Base-by-base conservation (phyloP, 2,113 vertebrate genomes). In the Syngnathoides biaculeatus region DNA sequence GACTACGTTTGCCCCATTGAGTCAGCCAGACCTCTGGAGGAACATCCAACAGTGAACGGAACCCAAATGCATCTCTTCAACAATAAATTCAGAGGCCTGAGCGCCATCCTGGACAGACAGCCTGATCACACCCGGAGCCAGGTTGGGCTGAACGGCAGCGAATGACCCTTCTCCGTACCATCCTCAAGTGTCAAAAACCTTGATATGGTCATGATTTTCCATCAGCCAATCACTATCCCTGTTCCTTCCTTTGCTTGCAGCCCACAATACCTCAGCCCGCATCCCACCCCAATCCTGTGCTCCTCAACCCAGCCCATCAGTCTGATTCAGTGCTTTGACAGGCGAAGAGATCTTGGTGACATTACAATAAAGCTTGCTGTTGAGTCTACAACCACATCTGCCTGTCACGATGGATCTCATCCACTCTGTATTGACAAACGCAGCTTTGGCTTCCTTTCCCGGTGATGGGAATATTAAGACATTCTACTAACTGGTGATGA, bases 1-100 rank as follows among this genome's bases (percentile, higher is more conserved):
- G 96, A 98, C 82, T 98, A 98, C 62, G 89, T 99, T 66, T 99
- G 95, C 75, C 96, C 97, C 0, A 86, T 95, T 80, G 94, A 96
- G 78, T 82, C 63, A 67, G 68, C 75, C 9, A 68, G 71, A 39
- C 65, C 89, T 26, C 71, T 72, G 0, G 60, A 53, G 40, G 0
- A 65, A 53, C 72, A 62, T 40, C 27, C 82, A 2, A 61, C 57
- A 0, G 62, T 12, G 1, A 91, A 94, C 4, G 94, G 94, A 1
- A 75, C 91, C 52, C 93, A 91, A 72, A 65, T 71, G 24, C 92
- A 90, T 64, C 89, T 88, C 73, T 93, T 87, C 5, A 4, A 92
- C 7, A 56, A 57, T 26, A 90, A 92, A 72, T 88, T 87, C 88
- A 90, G 91, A 80, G 90, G 89, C 71, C 90, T 94, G 20, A 90